phyloP scores from a whole-genome alignment of 2,888 invertebrate species.

The Lapara coniferarum region DNA sequence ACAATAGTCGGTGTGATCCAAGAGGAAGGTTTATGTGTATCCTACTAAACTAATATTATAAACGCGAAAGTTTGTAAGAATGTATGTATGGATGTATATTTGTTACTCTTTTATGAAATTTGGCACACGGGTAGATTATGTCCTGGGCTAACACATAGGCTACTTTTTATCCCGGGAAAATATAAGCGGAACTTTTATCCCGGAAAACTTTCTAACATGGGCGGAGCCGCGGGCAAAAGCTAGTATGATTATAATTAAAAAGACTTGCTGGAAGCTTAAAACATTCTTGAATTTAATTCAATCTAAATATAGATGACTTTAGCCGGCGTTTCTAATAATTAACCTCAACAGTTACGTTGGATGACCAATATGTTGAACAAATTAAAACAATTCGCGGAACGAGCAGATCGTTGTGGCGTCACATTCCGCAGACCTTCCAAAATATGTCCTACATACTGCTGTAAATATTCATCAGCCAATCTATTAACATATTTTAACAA shows the following conservation, averaged over 20 bases:
- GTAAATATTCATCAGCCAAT: constrained; percentile 21
- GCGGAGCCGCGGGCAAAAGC: too few relatives aligned
- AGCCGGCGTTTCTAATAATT: not conserved
- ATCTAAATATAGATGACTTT: not conserved
- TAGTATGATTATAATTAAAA: too few relatives aligned
- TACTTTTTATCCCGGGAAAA: too few relatives aligned
- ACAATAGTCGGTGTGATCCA: too few relatives aligned
- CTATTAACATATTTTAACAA: constrained; percentile 24
- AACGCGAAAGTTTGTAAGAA: too few relatives aligned
- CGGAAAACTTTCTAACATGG: too few relatives aligned
- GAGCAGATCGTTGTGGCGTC: constrained; percentile 15
- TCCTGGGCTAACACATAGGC: too few relatives aligned
- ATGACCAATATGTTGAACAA: not conserved
- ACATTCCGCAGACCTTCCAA: constrained; percentile 5
- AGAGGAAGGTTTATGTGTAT: too few relatives aligned
- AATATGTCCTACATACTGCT: constrained; percentile 17
- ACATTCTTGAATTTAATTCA: not conserved
- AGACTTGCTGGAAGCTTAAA: not conserved
- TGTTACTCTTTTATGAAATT: too few relatives aligned
- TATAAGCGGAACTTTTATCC: too few relatives aligned
- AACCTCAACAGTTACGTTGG: not conserved
- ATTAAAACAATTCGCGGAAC: constrained; percentile 11
- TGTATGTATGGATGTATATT: too few relatives aligned
- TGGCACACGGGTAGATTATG: too few relatives aligned
- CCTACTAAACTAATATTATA: not conserved